These are phyloP conservation scores for Plagodis dolabraria DNA, from an alignment of 2,888 invertebrate genomes.

Conservation along the genomic window DNA sequence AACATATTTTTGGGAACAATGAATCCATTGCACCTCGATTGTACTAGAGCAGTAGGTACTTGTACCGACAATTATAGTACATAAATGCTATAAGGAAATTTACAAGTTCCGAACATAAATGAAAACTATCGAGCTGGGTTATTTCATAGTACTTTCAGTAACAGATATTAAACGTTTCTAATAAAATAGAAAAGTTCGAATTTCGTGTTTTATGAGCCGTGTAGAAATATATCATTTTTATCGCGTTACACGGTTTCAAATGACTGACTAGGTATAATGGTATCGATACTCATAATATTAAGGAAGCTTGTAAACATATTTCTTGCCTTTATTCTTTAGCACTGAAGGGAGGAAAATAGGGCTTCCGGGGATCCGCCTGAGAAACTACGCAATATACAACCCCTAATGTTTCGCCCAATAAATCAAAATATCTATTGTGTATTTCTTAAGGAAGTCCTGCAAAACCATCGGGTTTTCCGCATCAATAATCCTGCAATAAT, in stretches of 20 bases:
- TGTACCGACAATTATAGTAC: too few species aligned
- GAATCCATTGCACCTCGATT: too few species aligned
- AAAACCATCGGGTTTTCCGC: conserved; percentile 23
- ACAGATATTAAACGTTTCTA: not conserved
- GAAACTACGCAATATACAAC: conserved; percentile 19
- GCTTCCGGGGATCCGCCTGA: conserved; percentile 30
- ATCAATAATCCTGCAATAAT: conserved; percentile 16
- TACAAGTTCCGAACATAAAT: too few species aligned
- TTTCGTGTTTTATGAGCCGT: conserved; percentile 21
- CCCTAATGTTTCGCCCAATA: conserved; percentile 26
- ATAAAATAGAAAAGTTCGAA: conserved; percentile 2
- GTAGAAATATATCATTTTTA: conserved; percentile 24
- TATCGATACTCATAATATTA: conserved; percentile 18
- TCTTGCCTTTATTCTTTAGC: conserved; percentile 16
- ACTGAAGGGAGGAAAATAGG: conserved; percentile 17
- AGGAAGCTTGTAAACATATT: conserved; percentile 28
- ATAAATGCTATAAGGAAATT: too few species aligned
- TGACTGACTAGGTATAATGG: conserved; percentile 21
- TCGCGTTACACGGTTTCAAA: conserved; percentile 21
- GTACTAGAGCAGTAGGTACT: too few species aligned
- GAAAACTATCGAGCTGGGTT: too few species aligned
- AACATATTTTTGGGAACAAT: too few species aligned
- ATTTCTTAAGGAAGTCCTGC: conserved; percentile 19
- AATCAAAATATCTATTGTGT: conserved; percentile 25
- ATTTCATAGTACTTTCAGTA: too few species aligned